These are phyloP conservation scores for Channa striata DNA, from an alignment of 2,797 vertebrate genomes.

Conservation along the genomic window DNA sequence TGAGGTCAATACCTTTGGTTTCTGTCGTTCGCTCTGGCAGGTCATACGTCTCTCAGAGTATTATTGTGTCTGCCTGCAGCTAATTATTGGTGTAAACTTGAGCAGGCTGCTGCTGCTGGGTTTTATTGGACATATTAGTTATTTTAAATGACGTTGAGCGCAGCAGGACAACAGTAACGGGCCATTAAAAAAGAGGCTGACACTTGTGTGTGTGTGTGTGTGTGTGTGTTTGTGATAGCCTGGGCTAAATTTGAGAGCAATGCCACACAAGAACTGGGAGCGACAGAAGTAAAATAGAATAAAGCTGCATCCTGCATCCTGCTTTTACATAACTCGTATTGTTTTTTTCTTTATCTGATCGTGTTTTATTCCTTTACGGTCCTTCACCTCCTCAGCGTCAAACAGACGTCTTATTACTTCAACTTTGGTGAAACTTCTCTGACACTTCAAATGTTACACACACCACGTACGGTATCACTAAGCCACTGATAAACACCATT, in stretches of 20 bases:
- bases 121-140: constrained; percentile 77
- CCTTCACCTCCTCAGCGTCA: no score
- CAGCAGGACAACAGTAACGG: constrained; percentile 69
- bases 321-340: no score
- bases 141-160: constrained; percentile 73
- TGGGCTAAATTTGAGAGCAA: constrained; percentile 22
- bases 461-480: no score
- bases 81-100: constrained; percentile 78
- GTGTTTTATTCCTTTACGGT: no score
- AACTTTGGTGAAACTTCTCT: no score
- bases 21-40: constrained; percentile 61
- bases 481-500: no score
- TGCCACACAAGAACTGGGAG: constrained; percentile 49
- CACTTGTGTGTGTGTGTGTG: constrained; percentile 33
- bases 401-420: no score
- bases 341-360: no score
- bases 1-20: constrained; percentile 75
- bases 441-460: no score
- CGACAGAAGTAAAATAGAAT: constrained; percentile 17
- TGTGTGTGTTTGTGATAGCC: constrained; percentile 43
- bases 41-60: constrained; percentile 71
- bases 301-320: no score
- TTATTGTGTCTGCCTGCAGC: constrained; percentile 76
- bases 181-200: constrained; percentile 64
- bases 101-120: constrained; percentile 65